Conservation (phyloP, 2,888 invertebrate species). For the Drosophila quasianomalipes region DNA sequence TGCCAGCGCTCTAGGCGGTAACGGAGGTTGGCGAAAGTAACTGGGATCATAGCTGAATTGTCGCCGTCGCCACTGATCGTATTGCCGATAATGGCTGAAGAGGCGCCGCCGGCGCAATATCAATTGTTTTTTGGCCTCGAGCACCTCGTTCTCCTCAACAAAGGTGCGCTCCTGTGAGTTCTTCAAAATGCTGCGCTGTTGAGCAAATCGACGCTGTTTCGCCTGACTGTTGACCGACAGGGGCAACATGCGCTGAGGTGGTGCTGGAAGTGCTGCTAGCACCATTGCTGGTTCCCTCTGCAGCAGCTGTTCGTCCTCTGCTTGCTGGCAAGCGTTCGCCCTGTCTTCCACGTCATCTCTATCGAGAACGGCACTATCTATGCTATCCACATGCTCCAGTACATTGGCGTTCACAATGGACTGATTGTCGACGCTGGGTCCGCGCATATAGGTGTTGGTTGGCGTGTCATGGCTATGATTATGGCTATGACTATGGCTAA, state of each 20-base stretch:
- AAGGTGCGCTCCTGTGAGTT: conserved; percentile 80
- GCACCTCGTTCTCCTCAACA: conserved; percentile 81
- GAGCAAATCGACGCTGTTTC: conserved; percentile 76
- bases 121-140: conserved; percentile 84
- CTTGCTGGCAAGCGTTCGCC: conserved; percentile 18
- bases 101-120: conserved; percentile 83
- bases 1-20: conserved; percentile 69
- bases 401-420: conserved; percentile 62
- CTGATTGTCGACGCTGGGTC: conserved; percentile 75
- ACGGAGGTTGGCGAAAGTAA: conserved; percentile 82
- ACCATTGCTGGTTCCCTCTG: conserved; percentile 48
- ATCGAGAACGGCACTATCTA: conserved; percentile 43
- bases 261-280: conserved; percentile 30
- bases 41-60: conserved; percentile 85
- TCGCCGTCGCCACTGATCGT: conserved; percentile 85
- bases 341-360: conserved; percentile 28
- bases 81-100: conserved; percentile 85
- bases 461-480: conserved; percentile 73
- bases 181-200: conserved; percentile 82
- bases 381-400: conserved; percentile 60
- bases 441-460: conserved; percentile 77
- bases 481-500: conserved; percentile 54
- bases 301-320: conserved; percentile 69
- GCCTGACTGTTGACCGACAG: conserved; percentile 50
- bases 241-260: conserved; percentile 58